These are phyloP conservation scores for Rhingia rostrata DNA, from an alignment of 2,888 invertebrate species.

Conservation along the genomic window DNA sequence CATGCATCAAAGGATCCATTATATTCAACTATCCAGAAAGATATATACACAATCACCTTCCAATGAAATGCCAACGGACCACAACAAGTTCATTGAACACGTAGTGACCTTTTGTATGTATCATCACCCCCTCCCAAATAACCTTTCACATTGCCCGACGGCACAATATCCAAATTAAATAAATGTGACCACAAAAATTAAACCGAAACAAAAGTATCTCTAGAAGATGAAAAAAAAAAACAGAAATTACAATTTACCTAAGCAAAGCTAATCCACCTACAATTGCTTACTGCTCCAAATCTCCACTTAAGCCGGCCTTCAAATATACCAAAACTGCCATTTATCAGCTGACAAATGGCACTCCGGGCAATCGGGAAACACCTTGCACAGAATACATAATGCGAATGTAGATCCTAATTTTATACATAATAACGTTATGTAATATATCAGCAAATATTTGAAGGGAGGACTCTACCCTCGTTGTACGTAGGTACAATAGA, in stretches of 20 bases:
- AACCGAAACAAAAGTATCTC: conserved; percentile 19
- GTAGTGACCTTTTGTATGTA: not conserved
- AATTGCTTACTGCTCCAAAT: conserved; percentile 64
- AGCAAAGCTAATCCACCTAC: conserved; percentile 61
- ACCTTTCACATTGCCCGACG: not conserved
- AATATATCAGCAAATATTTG: conserved; percentile 80
- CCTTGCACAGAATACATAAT: conserved; percentile 71
- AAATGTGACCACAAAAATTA: conserved; percentile 46
- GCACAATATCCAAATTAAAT: conserved; percentile 27
- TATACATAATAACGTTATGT: conserved; percentile 79
- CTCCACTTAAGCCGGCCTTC: conserved; percentile 62
- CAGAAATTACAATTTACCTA: conserved; percentile 58
- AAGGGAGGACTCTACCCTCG: conserved; percentile 63
- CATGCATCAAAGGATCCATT: not conserved
- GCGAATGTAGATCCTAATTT: conserved; percentile 77
- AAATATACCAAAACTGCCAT: conserved; percentile 75
- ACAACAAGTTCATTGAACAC: conserved; percentile 27
- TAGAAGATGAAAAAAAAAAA: conserved; percentile 3
- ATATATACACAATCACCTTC: not conserved
- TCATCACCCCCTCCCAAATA: not conserved
- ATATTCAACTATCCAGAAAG: not conserved
- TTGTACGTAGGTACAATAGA: conserved; percentile 39
- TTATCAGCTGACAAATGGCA: conserved; percentile 79
- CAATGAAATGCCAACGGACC: not conserved
- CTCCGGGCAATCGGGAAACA: conserved; percentile 43